These are phyloP conservation scores for Tiliqua scincoides DNA, from an alignment of 2,113 vertebrate genomes.

Conservation along the genomic window DNA sequence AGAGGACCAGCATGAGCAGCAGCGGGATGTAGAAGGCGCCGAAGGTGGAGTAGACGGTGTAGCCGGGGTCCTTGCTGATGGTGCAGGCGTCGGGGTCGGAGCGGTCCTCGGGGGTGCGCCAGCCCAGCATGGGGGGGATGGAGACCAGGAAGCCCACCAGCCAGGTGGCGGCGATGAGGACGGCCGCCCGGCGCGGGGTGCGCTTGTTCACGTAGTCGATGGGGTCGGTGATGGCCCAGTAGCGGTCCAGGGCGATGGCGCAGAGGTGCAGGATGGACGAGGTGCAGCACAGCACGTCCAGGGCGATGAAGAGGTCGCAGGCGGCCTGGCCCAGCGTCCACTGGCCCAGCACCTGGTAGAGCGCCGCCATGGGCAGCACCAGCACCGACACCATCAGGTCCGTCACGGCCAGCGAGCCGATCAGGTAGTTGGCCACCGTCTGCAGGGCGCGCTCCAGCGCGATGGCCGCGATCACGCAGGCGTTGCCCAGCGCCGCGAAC, in stretches of 20 bases:
- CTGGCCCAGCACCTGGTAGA: constrained; percentile 96
- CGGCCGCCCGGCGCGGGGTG: constrained; percentile 90
- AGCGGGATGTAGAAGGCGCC: constrained; percentile 98
- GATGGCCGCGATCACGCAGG: constrained; percentile 95
- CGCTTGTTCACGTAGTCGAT: constrained; percentile 98
- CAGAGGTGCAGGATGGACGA: constrained; percentile 98
- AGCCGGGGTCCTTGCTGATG: constrained; percentile 96
- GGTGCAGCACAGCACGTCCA: constrained; percentile 97
- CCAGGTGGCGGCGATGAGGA: constrained; percentile 95
- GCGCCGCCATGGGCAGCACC: constrained; percentile 96
- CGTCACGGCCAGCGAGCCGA: constrained; percentile 95
- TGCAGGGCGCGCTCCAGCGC: constrained; percentile 95
- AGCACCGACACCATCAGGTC: constrained; percentile 98
- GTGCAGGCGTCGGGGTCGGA: constrained; percentile 92
- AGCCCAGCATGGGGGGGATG: constrained; percentile 97
- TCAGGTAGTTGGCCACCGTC: constrained; percentile 97
- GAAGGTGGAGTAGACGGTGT: constrained; percentile 98
- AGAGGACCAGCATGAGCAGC: constrained; percentile 94
- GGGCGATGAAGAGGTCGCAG: constrained; percentile 95
- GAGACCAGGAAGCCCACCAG: constrained; percentile 96
- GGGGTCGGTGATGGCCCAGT: constrained; percentile 98
- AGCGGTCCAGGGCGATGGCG: constrained; percentile 96
- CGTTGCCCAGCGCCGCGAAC: constrained; percentile 93
- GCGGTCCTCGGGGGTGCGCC: constrained; percentile 94
- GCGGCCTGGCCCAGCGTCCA: constrained; percentile 96